phyloP scores from a whole-genome alignment of 2,113 vertebrate genomes.

The Geococcyx californianus region DNA sequence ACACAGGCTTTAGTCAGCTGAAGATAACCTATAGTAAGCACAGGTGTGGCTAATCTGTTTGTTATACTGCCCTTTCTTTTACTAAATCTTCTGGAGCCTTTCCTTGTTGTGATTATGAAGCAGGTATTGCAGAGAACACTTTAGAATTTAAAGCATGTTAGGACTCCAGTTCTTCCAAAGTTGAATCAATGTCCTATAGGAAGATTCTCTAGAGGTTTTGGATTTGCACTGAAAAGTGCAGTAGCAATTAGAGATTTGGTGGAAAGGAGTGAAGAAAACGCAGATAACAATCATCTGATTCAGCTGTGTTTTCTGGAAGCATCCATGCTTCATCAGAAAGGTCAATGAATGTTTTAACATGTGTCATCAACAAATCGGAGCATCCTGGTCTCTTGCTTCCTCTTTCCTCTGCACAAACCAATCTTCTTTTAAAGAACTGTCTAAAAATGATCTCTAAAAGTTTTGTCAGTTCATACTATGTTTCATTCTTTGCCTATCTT shows the following conservation, averaged over 20 bases:
- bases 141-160: not conserved
- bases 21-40: not conserved
- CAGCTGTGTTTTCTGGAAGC: not conserved
- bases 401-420: not conserved
- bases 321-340: not conserved
- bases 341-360: not conserved
- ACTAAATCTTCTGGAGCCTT: not conserved
- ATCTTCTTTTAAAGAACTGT: not conserved
- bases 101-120: not conserved
- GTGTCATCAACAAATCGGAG: not conserved
- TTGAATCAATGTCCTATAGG: not conserved
- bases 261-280: not conserved
- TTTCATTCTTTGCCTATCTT: not conserved
- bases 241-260: not conserved
- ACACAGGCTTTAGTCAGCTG: not conserved
- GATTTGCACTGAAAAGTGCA: not conserved
- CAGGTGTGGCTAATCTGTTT: not conserved
- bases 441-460: not conserved
- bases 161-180: not conserved
- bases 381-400: not conserved
- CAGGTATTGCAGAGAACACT: not conserved
- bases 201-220: not conserved
- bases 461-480: not conserved
- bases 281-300: not conserved
- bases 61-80: not conserved